phyloP scores from a whole-genome alignment of 2,113 vertebrate species.

The Silurus asotus region DNA sequence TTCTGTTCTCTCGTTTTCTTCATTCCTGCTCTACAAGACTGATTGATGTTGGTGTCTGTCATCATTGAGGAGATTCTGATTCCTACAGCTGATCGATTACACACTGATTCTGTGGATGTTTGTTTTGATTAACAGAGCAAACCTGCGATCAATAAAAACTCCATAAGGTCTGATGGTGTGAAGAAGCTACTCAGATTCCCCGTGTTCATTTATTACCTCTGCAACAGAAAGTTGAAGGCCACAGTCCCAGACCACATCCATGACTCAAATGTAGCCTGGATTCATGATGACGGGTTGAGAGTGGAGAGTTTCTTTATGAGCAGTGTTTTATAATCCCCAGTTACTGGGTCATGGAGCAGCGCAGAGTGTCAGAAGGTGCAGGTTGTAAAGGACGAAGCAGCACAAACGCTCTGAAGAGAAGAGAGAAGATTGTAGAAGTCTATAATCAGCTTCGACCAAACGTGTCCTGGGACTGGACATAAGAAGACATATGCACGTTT shows the following conservation, averaged over 20 bases:
- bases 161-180: no score
- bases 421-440: background rate
- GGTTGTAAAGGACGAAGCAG: background rate
- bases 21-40: background rate
- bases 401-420: no score
- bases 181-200: background rate
- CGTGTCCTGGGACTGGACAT: no score
- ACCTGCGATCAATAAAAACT: background rate
- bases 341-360: background rate
- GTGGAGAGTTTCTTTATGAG: no score
- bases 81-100: background rate
- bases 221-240: background rate
- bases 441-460: no score
- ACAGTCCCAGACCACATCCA: background rate
- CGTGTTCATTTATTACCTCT: background rate
- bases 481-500: no score
- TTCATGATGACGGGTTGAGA: background rate
- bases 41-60: background rate
- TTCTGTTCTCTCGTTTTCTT: background rate
- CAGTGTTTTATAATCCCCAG: background rate
- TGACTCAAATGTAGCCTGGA: background rate
- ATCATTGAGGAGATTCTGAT: background rate
- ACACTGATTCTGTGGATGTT: background rate
- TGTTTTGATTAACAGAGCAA: constrained; percentile 7
- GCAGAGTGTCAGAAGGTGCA: background rate